Evolutionary conservation across 2,797 vertebrate species (phyloP).

Genomic region (Austrolebias charrua): DNA sequence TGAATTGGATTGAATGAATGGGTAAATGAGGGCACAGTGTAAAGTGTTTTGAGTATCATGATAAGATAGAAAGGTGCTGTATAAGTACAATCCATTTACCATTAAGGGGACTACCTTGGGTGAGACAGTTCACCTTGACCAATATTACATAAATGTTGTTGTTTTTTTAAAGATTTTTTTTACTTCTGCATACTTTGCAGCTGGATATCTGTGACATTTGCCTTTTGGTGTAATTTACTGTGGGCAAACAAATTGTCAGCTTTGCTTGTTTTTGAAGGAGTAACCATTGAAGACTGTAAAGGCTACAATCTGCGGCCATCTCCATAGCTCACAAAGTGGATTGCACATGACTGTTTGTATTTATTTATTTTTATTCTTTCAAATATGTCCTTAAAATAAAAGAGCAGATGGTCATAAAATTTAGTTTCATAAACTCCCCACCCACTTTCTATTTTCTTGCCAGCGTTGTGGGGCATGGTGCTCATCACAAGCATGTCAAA

Average conservation of each 20-base stretch:
- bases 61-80: too few relatives aligned
- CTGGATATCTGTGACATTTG: conserved; percentile 28
- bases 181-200: conserved; percentile 2
- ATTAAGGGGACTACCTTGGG: too few relatives aligned
- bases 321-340: conserved; percentile 31
- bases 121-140: conserved; percentile 28
- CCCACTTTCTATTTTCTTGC: neutral
- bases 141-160: conserved; percentile 42
- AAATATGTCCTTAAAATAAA: conserved; percentile 22
- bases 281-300: conserved; percentile 23
- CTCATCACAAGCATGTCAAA: conserved; percentile 25
- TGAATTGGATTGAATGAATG: too few relatives aligned
- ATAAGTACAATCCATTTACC: too few relatives aligned
- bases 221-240: conserved; percentile 18
- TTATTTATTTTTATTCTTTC: conserved; percentile 33
- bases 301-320: conserved; percentile 41
- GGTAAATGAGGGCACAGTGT: too few relatives aligned
- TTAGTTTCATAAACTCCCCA: neutral
- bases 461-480: neutral
- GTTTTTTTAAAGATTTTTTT: neutral
- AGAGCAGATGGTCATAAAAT: conserved; percentile 14
- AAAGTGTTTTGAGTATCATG: too few relatives aligned
- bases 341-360: conserved; percentile 26
- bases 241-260: conserved; percentile 32
- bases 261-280: conserved; percentile 23